Conservation (phyloP, 2,113 vertebrate species). For the Hippocampus comes region DNA sequence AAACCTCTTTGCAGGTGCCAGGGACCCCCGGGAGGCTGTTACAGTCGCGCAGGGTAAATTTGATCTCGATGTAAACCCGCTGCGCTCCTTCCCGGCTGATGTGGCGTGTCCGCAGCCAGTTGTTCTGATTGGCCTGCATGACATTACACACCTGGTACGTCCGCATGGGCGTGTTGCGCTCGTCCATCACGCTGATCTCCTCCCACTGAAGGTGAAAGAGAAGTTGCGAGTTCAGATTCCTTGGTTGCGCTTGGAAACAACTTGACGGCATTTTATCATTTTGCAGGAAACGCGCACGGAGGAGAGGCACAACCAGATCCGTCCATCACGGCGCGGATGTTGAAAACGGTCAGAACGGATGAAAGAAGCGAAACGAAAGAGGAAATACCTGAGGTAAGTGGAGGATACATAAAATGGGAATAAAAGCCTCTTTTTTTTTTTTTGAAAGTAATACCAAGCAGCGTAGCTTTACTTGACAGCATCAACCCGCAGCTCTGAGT, state of each 20-base stretch:
- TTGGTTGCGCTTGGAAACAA: background rate
- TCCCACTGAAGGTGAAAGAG: conserved; percentile 71
- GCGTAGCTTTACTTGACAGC: conserved; percentile 17
- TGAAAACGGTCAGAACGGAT: background rate
- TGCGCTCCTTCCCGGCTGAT: conserved; percentile 77
- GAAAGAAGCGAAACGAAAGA: background rate
- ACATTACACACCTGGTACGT: conserved; percentile 82
- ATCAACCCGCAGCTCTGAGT: conserved; percentile 22
- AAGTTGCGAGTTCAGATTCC: background rate
- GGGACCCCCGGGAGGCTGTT: conserved; percentile 80
- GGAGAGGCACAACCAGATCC: background rate
- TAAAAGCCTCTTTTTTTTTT: background rate
- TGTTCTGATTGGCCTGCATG: conserved; percentile 82
- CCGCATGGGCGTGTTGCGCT: conserved; percentile 78
- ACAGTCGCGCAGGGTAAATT: conserved; percentile 82
- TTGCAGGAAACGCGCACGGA: background rate
- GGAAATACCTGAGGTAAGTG: background rate
- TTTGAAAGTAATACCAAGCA: conserved; percentile 22
- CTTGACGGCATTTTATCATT: background rate
- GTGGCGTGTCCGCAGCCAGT: conserved; percentile 79
- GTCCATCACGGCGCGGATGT: background rate
- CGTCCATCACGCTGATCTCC: conserved; percentile 83
- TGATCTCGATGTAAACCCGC: conserved; percentile 81
- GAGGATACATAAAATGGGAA: background rate
- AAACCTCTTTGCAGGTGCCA: conserved; percentile 80